Conservation (phyloP, 2,888 invertebrate genomes). For the Matsumyia berberina region DNA sequence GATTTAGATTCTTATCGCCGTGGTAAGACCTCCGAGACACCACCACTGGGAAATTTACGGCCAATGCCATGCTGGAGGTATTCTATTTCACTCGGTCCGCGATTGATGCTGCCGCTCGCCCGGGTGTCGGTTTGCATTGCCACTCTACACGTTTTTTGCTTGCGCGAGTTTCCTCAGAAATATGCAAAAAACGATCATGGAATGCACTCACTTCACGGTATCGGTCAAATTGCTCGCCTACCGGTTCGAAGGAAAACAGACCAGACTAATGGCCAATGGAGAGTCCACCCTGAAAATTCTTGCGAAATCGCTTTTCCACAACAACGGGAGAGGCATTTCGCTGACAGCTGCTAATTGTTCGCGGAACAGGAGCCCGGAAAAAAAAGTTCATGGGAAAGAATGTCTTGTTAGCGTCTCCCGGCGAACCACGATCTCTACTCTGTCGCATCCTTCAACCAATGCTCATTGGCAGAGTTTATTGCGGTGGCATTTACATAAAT, state of each 20-base stretch:
- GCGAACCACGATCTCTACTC: background rate
- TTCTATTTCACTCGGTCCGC: constrained; percentile 67
- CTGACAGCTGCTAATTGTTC: constrained; percentile 68
- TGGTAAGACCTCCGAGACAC: constrained; percentile 61
- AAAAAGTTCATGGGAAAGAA: constrained; percentile 42
- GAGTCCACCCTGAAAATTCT: constrained; percentile 59
- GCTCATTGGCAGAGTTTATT: constrained; percentile 6
- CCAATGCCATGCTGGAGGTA: constrained; percentile 69
- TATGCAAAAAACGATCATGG: constrained; percentile 58
- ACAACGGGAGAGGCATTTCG: constrained; percentile 53
- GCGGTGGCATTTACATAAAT: constrained; percentile 29
- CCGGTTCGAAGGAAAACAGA: constrained; percentile 65
- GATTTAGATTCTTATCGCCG: constrained; percentile 72
- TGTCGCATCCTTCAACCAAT: constrained; percentile 15
- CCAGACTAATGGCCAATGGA: constrained; percentile 42
- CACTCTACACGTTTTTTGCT: constrained; percentile 39
- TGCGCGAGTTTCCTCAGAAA: constrained; percentile 63
- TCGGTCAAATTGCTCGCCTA: constrained; percentile 71
- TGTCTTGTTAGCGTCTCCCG: background rate
- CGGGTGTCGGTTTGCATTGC: constrained; percentile 24
- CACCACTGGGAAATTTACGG: constrained; percentile 63
- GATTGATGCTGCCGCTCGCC: constrained; percentile 72
- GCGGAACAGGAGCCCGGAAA: constrained; percentile 33
- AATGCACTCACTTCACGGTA: constrained; percentile 70
- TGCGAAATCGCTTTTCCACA: background rate